phyloP scores from a whole-genome alignment of 2,888 invertebrate genomes.

The Ormyrus nitidulus region DNA sequence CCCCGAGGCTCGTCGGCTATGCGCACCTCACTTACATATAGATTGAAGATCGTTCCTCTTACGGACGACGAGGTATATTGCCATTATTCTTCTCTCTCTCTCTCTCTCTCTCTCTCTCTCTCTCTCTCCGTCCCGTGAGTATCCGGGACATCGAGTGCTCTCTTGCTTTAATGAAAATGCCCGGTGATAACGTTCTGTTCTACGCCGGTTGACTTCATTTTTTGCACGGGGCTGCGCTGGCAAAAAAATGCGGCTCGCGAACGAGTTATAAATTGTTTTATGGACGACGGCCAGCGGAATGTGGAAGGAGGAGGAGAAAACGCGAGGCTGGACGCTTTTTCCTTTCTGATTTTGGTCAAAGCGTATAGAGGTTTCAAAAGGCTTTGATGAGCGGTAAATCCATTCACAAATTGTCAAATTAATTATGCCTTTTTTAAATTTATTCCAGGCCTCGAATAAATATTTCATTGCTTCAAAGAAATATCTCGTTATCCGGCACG shows the following conservation, averaged over 20 bases:
- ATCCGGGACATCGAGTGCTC: constrained; percentile 9
- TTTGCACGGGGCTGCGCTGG: not conserved
- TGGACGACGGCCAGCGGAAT: constrained; percentile 9
- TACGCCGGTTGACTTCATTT: constrained; percentile 14
- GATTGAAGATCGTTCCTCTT: constrained; percentile 65
- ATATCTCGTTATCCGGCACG: constrained; percentile 48
- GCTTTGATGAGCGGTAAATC: no score
- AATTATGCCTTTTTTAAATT: constrained; percentile 16
- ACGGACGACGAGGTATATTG: constrained; percentile 40
- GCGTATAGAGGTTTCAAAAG: no score
- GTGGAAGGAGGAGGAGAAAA: not conserved
- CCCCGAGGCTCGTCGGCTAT: constrained; percentile 26
- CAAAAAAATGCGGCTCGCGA: constrained; percentile 2
- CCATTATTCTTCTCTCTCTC: constrained; percentile 45
- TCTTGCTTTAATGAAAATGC: constrained; percentile 51
- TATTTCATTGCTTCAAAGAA: constrained; percentile 16
- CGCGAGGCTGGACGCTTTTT: not conserved
- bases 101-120: not conserved
- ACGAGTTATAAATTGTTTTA: constrained; percentile 39
- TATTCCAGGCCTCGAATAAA: constrained; percentile 18
- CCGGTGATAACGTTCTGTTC: constrained; percentile 41
- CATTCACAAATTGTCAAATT: no score
- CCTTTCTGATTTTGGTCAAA: not conserved
- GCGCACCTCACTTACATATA: constrained; percentile 71
- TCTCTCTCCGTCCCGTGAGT: no score